Evolutionary conservation across 2,888 invertebrate genomes (phyloP).

Genomic region (Drosophila vallismaia): DNA sequence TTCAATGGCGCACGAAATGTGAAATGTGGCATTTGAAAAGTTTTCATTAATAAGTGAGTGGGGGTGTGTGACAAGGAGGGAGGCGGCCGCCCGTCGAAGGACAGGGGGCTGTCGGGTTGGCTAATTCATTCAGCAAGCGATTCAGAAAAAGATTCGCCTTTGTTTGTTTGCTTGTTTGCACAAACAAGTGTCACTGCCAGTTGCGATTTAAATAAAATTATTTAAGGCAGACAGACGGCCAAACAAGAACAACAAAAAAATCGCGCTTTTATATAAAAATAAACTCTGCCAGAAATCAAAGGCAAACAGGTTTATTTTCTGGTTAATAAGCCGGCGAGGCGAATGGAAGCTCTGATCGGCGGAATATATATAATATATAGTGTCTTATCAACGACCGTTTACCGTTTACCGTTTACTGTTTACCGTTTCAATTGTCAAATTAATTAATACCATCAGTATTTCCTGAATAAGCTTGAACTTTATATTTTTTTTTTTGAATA

Average conservation of each 20-base stretch:
- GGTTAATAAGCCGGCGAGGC: constrained; percentile 49
- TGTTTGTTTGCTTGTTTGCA: constrained; percentile 58
- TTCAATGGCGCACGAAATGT: constrained; percentile 61
- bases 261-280: constrained; percentile 32
- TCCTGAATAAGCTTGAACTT: not conserved
- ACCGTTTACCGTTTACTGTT: constrained; percentile 24
- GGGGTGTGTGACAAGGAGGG: constrained; percentile 4
- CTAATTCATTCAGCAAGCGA: constrained; percentile 63
- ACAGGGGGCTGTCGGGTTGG: constrained; percentile 25
- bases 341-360: constrained; percentile 16
- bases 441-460: constrained; percentile 29
- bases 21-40: constrained; percentile 68
- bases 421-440: constrained; percentile 51
- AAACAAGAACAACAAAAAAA: not conserved
- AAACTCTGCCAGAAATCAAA: constrained; percentile 57
- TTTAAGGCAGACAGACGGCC: constrained; percentile 59
- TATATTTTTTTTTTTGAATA: too few relatives aligned
- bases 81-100: not conserved
- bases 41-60: constrained; percentile 72
- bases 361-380: not conserved
- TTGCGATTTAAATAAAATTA: constrained; percentile 68
- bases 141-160: constrained; percentile 36
- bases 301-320: constrained; percentile 63
- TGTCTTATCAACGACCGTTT: constrained; percentile 34
- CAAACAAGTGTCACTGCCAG: constrained; percentile 69